phyloP scores from a whole-genome alignment of 1,140 invertebrate genomes.

The Drosophila nebulosa region DNA sequence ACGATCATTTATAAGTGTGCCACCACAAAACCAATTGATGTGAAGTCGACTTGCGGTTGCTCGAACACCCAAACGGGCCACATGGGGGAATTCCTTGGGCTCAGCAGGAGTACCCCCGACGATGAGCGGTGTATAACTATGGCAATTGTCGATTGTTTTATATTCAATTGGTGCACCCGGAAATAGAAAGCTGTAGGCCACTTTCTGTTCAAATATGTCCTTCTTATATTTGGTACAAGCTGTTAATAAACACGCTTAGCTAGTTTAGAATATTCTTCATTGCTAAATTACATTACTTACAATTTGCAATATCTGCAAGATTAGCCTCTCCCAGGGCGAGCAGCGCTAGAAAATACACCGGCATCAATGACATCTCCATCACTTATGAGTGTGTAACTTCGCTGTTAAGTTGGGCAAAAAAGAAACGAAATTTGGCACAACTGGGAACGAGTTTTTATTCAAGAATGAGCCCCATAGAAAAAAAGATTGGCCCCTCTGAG shows the following conservation, averaged over 20 bases:
- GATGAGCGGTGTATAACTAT: conserved; percentile 52
- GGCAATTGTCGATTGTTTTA: conserved; percentile 50
- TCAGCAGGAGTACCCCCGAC: conserved; percentile 66
- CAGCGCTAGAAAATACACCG: conserved; percentile 15
- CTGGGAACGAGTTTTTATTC: conserved; percentile 5
- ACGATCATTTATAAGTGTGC: conserved; percentile 74
- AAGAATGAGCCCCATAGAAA: background rate
- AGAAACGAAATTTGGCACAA: conserved; percentile 1
- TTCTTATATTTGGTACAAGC: conserved; percentile 54
- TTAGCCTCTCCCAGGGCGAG: conserved; percentile 11
- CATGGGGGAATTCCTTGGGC: conserved; percentile 80
- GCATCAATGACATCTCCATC: conserved; percentile 26
- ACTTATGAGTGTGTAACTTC: background rate
- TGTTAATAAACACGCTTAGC: conserved; percentile 1
- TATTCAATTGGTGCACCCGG: conserved; percentile 44
- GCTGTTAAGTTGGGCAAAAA: background rate
- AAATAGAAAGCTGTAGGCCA: conserved; percentile 49
- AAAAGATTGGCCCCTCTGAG: background rate
- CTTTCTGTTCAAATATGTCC: conserved; percentile 50
- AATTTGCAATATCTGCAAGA: conserved; percentile 13
- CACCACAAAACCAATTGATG: conserved; percentile 77
- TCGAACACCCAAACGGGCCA: conserved; percentile 69
- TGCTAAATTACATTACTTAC: conserved; percentile 25
- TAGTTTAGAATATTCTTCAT: background rate
- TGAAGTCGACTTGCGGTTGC: background rate